Base-by-base conservation (phyloP, 2,888 invertebrate genomes). In the Thymelicus acteon region DNA sequence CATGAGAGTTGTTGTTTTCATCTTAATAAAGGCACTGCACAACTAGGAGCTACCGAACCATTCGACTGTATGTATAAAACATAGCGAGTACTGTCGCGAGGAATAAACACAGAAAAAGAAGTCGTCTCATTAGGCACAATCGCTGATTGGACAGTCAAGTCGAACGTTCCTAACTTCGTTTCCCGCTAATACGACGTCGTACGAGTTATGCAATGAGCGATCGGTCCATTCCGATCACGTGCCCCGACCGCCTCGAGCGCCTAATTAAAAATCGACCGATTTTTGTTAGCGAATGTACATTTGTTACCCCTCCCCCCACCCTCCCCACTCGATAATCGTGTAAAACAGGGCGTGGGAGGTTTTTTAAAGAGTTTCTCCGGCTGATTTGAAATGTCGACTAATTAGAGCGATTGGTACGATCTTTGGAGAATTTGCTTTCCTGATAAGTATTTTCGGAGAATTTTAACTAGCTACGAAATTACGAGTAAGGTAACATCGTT, bases 181-280 rank as follows among this genome's bases (percentile, higher is more conserved):
- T 85, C 74, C 79, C 79, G 83, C 82, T 86, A 86, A 85, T 86
- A 84, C 85, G 78, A 80, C 79, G 83, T 79, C 80, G 76, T 79
- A 76, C 76, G 76, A 75, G 77, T 79, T 79, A 80, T 80, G 85
- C 86, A 86, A 87, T 87, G 88, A 88, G 86, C 84, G 85, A 88
- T 83, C 81, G 80, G 78, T 81, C 79, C 80, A 91, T 88, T 89
- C 92, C 77, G 83, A 85, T 91, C 92, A 92, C 91, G 91, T 85
- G 85, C 87, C 75, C 77, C 80, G 77, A 77, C 78, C 80, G 79
- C 75, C 81, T 80, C 82, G 82, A 79, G 82, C 79, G 85, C 85
- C 91, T 92, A 92, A 93, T 93, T 93, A 92, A 92, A 93, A 92
- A 92, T 92, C 92, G 91, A 91, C 88, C 85, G 86, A 91, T 90